Percentiles rank a stretch among this genome's conserved stretches.
phyloP scores from a whole-genome alignment of 2,888 invertebrate genomes.

The Phania funesta region DNA sequence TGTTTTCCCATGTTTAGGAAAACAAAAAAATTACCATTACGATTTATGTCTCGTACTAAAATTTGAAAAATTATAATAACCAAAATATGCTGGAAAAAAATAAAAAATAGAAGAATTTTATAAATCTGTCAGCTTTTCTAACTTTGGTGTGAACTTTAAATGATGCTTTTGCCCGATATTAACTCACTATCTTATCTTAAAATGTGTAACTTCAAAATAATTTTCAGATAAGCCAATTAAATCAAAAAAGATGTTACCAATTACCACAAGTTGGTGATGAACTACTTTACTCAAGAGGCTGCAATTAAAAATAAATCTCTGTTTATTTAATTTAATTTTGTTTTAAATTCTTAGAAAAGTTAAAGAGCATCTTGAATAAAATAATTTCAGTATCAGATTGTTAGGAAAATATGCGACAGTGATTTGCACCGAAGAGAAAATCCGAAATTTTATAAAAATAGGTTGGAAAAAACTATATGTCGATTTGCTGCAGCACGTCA shows the following conservation, averaged over 20 bases:
- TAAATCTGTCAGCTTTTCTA: conserved; percentile 34
- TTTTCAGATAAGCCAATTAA: conserved; percentile 28
- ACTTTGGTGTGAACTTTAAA: conserved; percentile 39
- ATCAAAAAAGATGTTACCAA: conserved; percentile 33
- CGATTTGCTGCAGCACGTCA: no score
- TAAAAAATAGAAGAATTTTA: neutral
- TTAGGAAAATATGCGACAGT: no score
- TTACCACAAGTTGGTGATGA: conserved; percentile 1
- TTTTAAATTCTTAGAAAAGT: neutral
- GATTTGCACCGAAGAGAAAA: no score
- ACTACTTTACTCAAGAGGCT: no score
- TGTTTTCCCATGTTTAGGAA: no score
- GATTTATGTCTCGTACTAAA: no score
- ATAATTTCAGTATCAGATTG: neutral
- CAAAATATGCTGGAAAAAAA: neutral
- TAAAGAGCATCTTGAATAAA: neutral
- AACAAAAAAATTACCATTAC: no score
- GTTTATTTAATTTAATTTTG: neutral
- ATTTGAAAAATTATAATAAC: no score
- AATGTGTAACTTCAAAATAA: conserved; percentile 10
- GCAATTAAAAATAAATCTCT: neutral
- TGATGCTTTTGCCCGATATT: conserved; percentile 47
- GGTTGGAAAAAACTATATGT: no score
- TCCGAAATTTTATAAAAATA: no score
- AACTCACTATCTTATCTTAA: conserved; percentile 52